These are phyloP conservation scores for Rhodeus uyekii DNA, from an alignment of 2,797 vertebrate genomes.

Conservation along the genomic window DNA sequence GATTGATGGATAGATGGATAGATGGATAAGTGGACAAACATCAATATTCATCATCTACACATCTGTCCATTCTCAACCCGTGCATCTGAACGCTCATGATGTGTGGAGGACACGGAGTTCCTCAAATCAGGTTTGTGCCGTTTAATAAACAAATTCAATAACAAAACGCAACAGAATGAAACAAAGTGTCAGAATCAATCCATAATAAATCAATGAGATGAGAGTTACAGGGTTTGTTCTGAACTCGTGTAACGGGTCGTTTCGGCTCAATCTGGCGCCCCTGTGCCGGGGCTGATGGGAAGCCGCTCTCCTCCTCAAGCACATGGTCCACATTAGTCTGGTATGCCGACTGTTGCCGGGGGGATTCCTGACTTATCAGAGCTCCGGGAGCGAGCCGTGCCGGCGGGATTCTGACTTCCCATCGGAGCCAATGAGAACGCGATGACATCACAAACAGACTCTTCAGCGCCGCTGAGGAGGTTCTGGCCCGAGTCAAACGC, in stretches of 20 bases:
- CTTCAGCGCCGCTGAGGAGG: background rate
- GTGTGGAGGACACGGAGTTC: background rate
- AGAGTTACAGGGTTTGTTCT: no score
- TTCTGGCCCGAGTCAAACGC: background rate
- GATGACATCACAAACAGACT: constrained; percentile 29
- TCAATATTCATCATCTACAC: no score
- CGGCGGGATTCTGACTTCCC: constrained; percentile 55
- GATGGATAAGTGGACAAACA: no score
- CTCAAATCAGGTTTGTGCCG: background rate
- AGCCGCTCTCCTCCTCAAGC: constrained; percentile 38
- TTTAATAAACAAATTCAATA: background rate
- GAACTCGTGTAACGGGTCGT: no score
- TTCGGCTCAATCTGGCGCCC: constrained; percentile 43
- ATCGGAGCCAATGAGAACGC: constrained; percentile 37
- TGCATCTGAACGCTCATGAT: background rate
- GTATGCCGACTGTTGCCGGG: constrained; percentile 51
- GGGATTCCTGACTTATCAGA: constrained; percentile 55
- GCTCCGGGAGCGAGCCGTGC: constrained; percentile 43
- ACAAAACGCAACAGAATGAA: background rate
- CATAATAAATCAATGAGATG: background rate
- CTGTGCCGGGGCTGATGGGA: constrained; percentile 35
- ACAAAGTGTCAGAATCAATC: background rate
- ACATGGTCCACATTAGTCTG: constrained; percentile 61
- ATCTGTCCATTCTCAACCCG: background rate
- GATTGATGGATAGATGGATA: no score